Evolutionary conservation across 1,140 invertebrate genomes (phyloP).

Genomic region (Papilio aristodemus): DNA sequence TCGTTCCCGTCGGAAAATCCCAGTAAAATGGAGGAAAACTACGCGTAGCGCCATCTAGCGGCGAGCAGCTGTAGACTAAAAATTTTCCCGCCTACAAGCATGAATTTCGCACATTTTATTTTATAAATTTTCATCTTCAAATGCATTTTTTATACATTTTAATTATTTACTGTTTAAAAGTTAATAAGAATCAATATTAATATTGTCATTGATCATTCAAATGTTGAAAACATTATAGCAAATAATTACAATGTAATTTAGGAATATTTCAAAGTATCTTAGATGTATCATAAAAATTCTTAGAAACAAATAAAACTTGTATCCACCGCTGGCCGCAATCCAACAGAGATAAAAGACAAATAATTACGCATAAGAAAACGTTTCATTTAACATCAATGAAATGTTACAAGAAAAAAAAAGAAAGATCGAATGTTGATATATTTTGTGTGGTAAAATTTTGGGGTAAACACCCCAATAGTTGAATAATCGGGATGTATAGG

Average conservation of each 20-base stretch:
- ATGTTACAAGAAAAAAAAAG: constrained; percentile 15
- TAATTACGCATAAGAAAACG: constrained; percentile 16
- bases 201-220: neutral
- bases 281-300: constrained; percentile 10
- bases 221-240: neutral
- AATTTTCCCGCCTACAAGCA: constrained; percentile 4
- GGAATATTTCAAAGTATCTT: neutral
- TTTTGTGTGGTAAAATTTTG: constrained; percentile 33
- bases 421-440: neutral
- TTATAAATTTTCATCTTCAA: neutral
- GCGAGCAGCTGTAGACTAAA: constrained; percentile 47
- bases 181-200: neutral
- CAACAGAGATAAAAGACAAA: constrained; percentile 17
- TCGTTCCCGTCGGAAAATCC: constrained; percentile 47
- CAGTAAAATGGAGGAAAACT: constrained; percentile 52
- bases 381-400: constrained; percentile 14
- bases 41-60: constrained; percentile 63
- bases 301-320: constrained; percentile 16
- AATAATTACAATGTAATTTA: neutral
- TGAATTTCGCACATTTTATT: neutral
- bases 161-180: neutral
- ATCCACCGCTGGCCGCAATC: constrained; percentile 12
- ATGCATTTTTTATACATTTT: neutral
- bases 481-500: constrained; percentile 43
- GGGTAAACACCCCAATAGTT: constrained; percentile 46